Base-by-base conservation (phyloP, 2,888 invertebrate genomes). In the Hemicrepidius hirtus region DNA sequence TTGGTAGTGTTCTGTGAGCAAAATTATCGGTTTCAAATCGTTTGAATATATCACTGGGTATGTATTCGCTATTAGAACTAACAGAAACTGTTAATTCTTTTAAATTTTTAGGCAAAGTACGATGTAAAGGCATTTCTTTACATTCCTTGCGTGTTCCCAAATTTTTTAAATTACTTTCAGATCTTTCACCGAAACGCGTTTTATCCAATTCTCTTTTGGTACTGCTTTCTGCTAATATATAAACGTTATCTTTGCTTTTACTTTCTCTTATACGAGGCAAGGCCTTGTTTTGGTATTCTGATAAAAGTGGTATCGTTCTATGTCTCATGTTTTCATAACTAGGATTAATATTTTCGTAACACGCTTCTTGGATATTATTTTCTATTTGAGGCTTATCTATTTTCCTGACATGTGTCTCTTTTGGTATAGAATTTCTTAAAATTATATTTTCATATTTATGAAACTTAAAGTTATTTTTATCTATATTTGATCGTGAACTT, bases 71-170 rank as follows among this genome's bases (percentile, higher is more conserved):
- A 67, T 74, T 76, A 12, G 76, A 73, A 73, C 73, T 74, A 41
- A 78, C 76, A 18, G 77, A 76, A 21, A 79, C 76, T 41, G 75
- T 77, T 40, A 82, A 71, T 73, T 83, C 83, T 69, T 81, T 75
- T 50, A 84, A 74, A 74, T 82, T 84, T 69, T 82, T 82, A 49
- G 84, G 84, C 66, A 84, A 76, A 40, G 84, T 84, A 60, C 83
- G 79, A 78, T 84, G 84, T 46, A 79, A 64, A 44, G 77, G 79
- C 49, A 73, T 57, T 46, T 76, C 75, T 68, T 74, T 78, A 53
- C 67, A 70, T 18, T 71, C 64, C 53, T 55, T 74, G 12, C 63
- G 21, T 32, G 50, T 10, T 40, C 18, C 37, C 35, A 65, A 40
- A 59, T 32, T 70, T 44, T 70, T 73, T 37, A 69, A 28, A 44